These are phyloP conservation scores for Trimorus sp. DNA, from an alignment of 2,888 invertebrate genomes.

Conservation along the genomic window DNA sequence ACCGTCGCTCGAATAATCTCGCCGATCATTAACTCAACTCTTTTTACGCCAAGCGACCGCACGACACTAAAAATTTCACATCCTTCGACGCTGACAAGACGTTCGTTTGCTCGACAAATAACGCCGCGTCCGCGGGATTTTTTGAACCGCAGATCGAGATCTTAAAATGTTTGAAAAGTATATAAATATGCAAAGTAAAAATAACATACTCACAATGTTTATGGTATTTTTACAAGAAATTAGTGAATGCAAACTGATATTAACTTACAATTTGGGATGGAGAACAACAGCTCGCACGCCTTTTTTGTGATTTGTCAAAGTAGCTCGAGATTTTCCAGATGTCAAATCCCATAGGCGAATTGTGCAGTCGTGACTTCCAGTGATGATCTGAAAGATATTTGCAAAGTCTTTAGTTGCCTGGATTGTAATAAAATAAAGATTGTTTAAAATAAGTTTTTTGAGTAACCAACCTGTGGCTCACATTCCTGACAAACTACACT, in stretches of 20 bases:
- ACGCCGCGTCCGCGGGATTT: no score
- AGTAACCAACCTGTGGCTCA: slow-evolving; percentile 91
- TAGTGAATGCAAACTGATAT: slow-evolving; percentile 17
- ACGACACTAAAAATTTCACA: background rate
- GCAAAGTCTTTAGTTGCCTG: background rate
- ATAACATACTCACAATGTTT: no score
- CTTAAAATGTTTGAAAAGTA: no score
- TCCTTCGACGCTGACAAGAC: no score
- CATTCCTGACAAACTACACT: slow-evolving; percentile 95
- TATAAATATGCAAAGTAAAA: no score
- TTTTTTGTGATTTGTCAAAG: slow-evolving; percentile 99
- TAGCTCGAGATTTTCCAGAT: slow-evolving; percentile 95
- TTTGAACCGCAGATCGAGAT: no score
- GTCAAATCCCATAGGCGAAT: slow-evolving; percentile 99
- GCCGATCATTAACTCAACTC: background rate
- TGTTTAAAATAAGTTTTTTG: no score
- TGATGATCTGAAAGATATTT: slow-evolving; percentile 86
- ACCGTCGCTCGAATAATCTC: background rate
- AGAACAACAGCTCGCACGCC: slow-evolving; percentile 91
- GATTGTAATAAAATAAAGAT: no score
- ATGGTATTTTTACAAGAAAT: no score
- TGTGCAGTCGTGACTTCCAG: slow-evolving; percentile 97
- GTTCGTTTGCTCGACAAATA: no score
- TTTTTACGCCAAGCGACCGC: no score
- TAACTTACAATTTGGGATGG: slow-evolving; percentile 87